Base-by-base conservation (phyloP, 2,113 vertebrate genomes). In the Tiliqua scincoides region DNA sequence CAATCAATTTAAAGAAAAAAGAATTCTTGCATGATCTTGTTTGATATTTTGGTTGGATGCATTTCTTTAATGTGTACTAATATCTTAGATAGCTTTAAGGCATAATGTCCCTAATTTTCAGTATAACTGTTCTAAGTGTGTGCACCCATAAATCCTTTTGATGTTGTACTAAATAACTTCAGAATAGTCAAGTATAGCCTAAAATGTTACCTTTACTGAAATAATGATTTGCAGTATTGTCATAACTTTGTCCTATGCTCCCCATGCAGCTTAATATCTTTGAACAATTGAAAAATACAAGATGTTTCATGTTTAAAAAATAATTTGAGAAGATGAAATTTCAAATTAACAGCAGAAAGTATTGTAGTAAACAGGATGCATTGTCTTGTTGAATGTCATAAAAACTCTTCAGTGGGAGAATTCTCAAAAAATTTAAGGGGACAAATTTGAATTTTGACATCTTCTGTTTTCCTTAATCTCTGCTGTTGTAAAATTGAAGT, bases 61-160 rank as follows among this genome's bases (percentile, higher is more conserved):
- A 91, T 94, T 95, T 95, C 82, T 89, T 94, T 93, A 93, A 93
- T 93, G 94, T 91, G 83, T 93, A 96, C 95, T 97, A 96, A 97
- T 94, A 93, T 92, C 84, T 88, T 83, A 94, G 84, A 94, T 88
- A 52, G 61, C 77, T 90, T 95, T 89, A 94, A 85, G 87, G 79
- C 91, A 32, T 71, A 89, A 89, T 74, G 87, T 85, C 89, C 85
- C 78, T 91, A 8, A 87, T 89, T 82, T 71, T 68, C 32, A 52
- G 0, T 85, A 59, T 68, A 78, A 86, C 86, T 73, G n/a, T 1
- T 71, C 82, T 57, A 89, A 79, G 89, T 86, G 88, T 61, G 14
- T 77, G 79, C 79, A 77, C 12, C 1, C 92, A 11, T 37, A 25
- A 0, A 62, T 81, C 40, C 79, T 73, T 89, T 87, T 82, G 85